phyloP scores from a whole-genome alignment of 2,888 invertebrate genomes.

The Tetranychus piercei region DNA sequence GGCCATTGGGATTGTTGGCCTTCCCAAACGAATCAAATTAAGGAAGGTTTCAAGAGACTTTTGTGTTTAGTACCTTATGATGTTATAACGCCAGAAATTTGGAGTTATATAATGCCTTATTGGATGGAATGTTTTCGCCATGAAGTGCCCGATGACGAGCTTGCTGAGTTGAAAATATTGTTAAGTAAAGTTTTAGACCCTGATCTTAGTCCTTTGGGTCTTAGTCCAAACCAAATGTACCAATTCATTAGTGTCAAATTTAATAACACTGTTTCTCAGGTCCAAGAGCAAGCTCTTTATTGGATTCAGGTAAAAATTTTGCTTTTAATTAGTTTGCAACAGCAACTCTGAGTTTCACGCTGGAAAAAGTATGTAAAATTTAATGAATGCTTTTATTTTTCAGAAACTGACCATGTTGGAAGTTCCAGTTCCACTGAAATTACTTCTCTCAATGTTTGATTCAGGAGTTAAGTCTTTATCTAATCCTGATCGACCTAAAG shows the following conservation, averaged over 20 bases:
- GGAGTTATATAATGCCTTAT: slow-evolving; percentile 96
- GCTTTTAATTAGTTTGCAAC: background rate
- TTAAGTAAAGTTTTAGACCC: slow-evolving; percentile 84
- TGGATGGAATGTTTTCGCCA: slow-evolving; percentile 96
- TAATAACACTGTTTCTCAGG: slow-evolving; percentile 54
- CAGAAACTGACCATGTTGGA: slow-evolving; percentile 58
- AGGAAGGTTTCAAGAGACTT: slow-evolving; percentile 78
- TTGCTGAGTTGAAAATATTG: slow-evolving; percentile 61
- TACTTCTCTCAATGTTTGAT: slow-evolving; percentile 73
- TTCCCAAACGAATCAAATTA: slow-evolving; percentile 59
- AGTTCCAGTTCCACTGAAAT: slow-evolving; percentile 66
- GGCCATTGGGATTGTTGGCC: slow-evolving; percentile 83
- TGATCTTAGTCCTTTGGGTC: slow-evolving; percentile 81
- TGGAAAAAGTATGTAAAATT: background rate
- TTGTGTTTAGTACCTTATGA: slow-evolving; percentile 95
- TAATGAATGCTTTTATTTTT: background rate
- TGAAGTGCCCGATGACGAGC: slow-evolving; percentile 71
- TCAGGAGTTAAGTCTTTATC: slow-evolving; percentile 49
- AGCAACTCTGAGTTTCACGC: background rate
- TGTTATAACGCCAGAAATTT: slow-evolving; percentile 77
- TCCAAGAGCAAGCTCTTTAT: slow-evolving; percentile 67
- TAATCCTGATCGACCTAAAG: slow-evolving; percentile 9
- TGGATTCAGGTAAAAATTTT: slow-evolving; percentile 52
- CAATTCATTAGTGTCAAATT: slow-evolving; percentile 76
- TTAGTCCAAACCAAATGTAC: slow-evolving; percentile 84